Base-by-base conservation (phyloP, 2,888 invertebrate genomes). In the Synanthedon tipuliformis region DNA sequence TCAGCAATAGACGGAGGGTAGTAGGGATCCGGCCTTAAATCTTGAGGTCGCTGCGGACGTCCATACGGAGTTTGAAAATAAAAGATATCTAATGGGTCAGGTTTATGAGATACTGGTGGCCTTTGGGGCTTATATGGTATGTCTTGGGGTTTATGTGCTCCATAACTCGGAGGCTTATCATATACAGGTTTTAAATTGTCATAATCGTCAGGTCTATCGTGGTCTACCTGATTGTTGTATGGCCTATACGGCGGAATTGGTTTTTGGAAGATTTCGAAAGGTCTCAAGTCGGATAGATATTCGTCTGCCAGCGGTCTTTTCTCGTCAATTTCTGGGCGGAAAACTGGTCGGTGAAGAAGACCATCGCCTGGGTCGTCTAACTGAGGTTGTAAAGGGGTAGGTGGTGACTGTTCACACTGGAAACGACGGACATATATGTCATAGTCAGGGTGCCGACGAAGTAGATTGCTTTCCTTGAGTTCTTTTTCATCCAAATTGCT, bases 401-500 rank as follows among this genome's bases (percentile, higher is more conserved):
- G 86, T 0, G 86, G 78, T 0, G 77, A 68, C 50, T 86, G 85
- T 45, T 86, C 84, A 57, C 86, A 86, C 57, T 77, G 73, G 15
- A 87, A 66, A 4, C 83, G 61, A 40, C 86, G 63, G 1, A 81
- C 70, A 57, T 85, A 87, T 0, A 87, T 70, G 52, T 87, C 87
- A 48, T 84, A 85, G 57, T 87, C 86, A 0, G 85, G 83, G 53
- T 87, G 73, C 0, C 79, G 71, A 3, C 61, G 61, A 0, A 83
- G 66, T 0, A 75, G 56, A 12, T 65, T 73, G 34, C 75, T 74
- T 3, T 80, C 81, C 59, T 78, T 81, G 0, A 86, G 60, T 18
- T 81, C 75, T 50, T 78, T 80, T 52, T 84, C 84, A 5, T 69
- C 68, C 3, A 71, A 50, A 10, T 73, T 80, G 53, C 86, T 78